Evolutionary conservation across 2,113 vertebrate genomes (phyloP), one percentile per base, ranked within the genome.

Genomic region (Caranx melampygus): DNA sequence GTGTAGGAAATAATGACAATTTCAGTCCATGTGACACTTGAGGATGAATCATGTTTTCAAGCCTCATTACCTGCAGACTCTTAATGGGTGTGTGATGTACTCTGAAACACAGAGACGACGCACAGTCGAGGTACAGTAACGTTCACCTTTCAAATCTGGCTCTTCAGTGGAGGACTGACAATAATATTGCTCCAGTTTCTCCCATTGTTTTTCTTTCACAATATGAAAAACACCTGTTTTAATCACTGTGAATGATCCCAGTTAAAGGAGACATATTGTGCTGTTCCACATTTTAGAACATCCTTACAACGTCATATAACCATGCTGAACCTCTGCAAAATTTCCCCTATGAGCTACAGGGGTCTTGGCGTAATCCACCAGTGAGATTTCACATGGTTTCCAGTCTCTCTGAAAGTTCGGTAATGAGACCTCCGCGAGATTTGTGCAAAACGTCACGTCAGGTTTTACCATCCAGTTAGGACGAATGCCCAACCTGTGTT

Each of bases 1-100:
- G 40, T 68, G 35, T 45, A 69, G 66, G 64, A 76, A 78, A 77
- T 61, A 59, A 82, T 63, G 20, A 70, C 42, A 45, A 21, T 77
- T 57, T 66, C 47, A 35, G 68, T 69, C 57, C 18, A 11, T 59
- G 52, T 61, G 37, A 35, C 20, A 34, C 62, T 58, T 5, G 11
- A 47, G 31, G 5, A 78, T 85, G 82, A 89, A 60, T 89, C 83
- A 78, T 35, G 45, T 62, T 65, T 64, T 72, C 37, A 64, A 6
- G 40, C 40, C 44, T 78, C 44, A 64, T 82, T 76, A 87, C 78
- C 78, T 79, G 58, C 44, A 70, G 40, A 34, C 74, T 51, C 61
- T 62, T 78, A 73, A 82, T 58, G 35, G 59, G 6, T 15, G 31
- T 57, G 31, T 33, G 77, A 63, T 1, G 4, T 44, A 37, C 40